These are phyloP conservation scores for Latrodectus geometricus DNA, from an alignment of 1,140 invertebrate genomes.

Conservation along the genomic window DNA sequence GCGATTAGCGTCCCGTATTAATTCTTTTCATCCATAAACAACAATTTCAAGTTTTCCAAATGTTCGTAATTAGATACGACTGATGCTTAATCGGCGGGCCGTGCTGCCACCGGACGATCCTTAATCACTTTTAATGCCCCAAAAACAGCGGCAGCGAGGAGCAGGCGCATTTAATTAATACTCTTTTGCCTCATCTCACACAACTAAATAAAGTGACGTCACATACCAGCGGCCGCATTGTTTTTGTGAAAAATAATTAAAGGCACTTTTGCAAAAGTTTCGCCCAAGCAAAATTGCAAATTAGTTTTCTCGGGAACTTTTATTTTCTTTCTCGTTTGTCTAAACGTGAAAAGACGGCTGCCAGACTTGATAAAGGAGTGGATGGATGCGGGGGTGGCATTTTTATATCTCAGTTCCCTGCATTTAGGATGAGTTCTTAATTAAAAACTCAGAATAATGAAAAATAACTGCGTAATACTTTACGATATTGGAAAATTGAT, in stretches of 20 bases:
- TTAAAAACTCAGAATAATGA: too few species aligned
- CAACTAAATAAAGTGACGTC: neutral
- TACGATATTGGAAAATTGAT: too few species aligned
- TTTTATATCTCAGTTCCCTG: too few species aligned
- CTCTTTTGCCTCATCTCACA: constrained; percentile 12
- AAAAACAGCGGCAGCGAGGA: constrained; percentile 26
- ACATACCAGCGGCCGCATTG: neutral
- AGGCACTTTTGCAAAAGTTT: neutral
- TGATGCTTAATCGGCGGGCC: constrained; percentile 44
- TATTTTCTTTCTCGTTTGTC: constrained; percentile 5
- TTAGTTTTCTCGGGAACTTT: neutral
- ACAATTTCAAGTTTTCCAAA: constrained; percentile 49
- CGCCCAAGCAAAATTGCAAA: neutral
- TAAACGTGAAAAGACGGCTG: neutral
- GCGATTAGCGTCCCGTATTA: constrained; percentile 56
- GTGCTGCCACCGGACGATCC: constrained; percentile 43
- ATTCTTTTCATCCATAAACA: constrained; percentile 58
- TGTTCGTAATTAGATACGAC: constrained; percentile 50
- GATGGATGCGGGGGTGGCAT: too few species aligned
- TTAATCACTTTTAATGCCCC: constrained; percentile 57
- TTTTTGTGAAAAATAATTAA: constrained; percentile 59
- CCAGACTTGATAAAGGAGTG: neutral
- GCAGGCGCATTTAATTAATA: constrained; percentile 55
- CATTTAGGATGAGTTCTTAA: too few species aligned
- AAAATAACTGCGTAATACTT: too few species aligned